Conservation (phyloP, 1,140 invertebrate species). For the Mycetomoellerius zeteki region DNA sequence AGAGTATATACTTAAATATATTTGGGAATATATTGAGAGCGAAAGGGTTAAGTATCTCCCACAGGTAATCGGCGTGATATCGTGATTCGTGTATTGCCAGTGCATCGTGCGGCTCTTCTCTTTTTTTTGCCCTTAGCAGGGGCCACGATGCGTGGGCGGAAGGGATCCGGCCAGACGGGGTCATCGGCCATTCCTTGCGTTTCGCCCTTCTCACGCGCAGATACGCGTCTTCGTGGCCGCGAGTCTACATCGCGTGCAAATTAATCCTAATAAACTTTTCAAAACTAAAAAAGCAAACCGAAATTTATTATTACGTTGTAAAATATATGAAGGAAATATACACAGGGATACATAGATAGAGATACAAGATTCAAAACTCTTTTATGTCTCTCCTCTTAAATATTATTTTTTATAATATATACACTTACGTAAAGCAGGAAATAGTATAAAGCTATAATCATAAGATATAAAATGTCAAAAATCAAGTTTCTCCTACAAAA, state of each 20-base stretch:
- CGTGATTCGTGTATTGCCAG: constrained; percentile 49
- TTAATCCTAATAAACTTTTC: constrained; percentile 30
- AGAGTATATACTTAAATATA: background rate
- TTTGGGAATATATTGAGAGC: constrained; percentile 1
- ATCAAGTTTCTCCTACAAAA: background rate
- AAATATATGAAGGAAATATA: background rate
- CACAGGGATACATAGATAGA: background rate
- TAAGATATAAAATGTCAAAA: constrained; percentile 15
- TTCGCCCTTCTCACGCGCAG: constrained; percentile 58
- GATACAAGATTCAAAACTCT: background rate
- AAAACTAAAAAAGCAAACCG: background rate
- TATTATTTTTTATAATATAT: background rate
- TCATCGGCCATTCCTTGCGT: constrained; percentile 70
- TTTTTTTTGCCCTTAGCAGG: constrained; percentile 57
- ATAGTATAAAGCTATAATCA: background rate
- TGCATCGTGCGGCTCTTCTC: constrained; percentile 27
- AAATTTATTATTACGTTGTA: background rate
- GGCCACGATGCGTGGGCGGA: constrained; percentile 62
- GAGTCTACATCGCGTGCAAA: constrained; percentile 39
- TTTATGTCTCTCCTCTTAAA: background rate
- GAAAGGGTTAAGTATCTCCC: constrained; percentile 44
- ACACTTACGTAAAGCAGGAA: background rate
- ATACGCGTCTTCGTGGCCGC: constrained; percentile 29
- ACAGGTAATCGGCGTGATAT: constrained; percentile 58
- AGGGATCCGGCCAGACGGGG: constrained; percentile 68